Conservation (phyloP, 2,888 invertebrate genomes). For the Athetis lepigone region DNA sequence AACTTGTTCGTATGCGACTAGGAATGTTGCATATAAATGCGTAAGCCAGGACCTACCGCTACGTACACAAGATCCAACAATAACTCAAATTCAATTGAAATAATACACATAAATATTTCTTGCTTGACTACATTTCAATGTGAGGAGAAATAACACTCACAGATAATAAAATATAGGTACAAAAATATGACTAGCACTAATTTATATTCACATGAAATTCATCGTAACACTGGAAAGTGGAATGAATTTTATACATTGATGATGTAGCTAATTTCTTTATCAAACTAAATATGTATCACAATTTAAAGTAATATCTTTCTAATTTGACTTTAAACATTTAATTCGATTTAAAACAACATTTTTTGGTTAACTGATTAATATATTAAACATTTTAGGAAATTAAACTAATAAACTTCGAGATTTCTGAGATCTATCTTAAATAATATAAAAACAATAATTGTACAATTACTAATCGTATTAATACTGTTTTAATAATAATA, state of each 20-base stretch:
- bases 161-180: constrained; percentile 66
- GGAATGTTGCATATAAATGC: constrained; percentile 81
- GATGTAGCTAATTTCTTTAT: constrained; percentile 51
- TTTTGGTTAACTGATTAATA: constrained; percentile 50
- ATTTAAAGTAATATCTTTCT: constrained; percentile 59
- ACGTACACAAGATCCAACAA: constrained; percentile 46
- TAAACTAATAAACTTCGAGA: constrained; percentile 53
- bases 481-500: constrained; percentile 76
- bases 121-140: constrained; percentile 50
- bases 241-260: constrained; percentile 65
- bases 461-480: constrained; percentile 71
- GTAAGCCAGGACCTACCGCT: constrained; percentile 49
- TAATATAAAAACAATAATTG: constrained; percentile 68
- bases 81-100: constrained; percentile 31
- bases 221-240: constrained; percentile 64
- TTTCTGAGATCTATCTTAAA: constrained; percentile 63
- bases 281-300: constrained; percentile 68
- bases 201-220: constrained; percentile 71
- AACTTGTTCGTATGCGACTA: constrained; percentile 66
- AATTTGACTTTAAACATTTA: constrained; percentile 53
- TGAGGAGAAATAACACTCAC: constrained; percentile 57
- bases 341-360: constrained; percentile 53
- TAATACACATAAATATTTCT: constrained; percentile 33
- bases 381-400: constrained; percentile 46
- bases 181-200: constrained; percentile 79